Evolutionary conservation across 2,797 vertebrate genomes (phyloP).

Genomic region (Falco berigora): DNA sequence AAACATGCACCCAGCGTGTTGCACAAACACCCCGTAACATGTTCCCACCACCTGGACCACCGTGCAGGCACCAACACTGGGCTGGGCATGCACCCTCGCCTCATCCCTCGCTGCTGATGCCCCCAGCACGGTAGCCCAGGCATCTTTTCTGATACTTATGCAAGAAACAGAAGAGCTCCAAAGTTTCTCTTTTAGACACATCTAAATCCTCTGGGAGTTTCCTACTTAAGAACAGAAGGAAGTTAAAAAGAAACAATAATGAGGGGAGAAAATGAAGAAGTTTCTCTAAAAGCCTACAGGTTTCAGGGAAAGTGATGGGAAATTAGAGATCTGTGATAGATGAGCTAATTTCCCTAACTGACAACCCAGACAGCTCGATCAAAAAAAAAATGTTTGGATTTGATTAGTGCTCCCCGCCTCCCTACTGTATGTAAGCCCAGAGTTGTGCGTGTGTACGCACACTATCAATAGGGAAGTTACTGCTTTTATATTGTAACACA

Average conservation of each 20-base stretch:
- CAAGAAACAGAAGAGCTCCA: not conserved
- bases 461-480: not conserved
- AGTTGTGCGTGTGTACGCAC: not conserved
- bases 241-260: not conserved
- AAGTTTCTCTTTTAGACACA: not conserved
- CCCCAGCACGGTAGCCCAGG: accelerated
- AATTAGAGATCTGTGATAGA: conserved; percentile 10
- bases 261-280: not conserved
- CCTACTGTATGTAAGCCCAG: accelerated
- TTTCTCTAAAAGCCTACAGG: conserved; percentile 18
- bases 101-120: accelerated
- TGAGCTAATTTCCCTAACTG: conserved; percentile 30
- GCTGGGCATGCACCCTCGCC: accelerated
- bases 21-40: not conserved
- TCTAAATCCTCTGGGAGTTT: not conserved
- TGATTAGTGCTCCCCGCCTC: not conserved
- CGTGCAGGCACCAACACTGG: accelerated
- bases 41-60: accelerated
- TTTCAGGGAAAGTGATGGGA: conserved; percentile 14
- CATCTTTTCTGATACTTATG: not conserved
- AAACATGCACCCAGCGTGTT: accelerated
- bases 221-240: not conserved
- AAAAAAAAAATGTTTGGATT: conserved; percentile 12
- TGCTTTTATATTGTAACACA: not conserved
- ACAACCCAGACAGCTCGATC: conserved; percentile 15